Evolutionary conservation across 2,797 vertebrate species (phyloP).

Genomic region (Thamnophis elegans): DNA sequence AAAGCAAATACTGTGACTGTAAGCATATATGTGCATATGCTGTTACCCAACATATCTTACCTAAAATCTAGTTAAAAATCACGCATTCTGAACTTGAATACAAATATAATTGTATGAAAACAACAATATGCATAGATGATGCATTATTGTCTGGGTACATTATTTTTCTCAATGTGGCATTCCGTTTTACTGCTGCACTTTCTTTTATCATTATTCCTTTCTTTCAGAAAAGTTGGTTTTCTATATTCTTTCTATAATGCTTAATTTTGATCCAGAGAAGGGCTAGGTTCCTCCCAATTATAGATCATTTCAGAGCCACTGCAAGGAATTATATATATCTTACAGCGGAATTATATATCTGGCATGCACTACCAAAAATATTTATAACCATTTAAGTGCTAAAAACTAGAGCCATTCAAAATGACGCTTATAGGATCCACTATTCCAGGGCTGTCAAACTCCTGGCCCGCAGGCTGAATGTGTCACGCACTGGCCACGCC

Average conservation of each 20-base stretch:
- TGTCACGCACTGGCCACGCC: no score
- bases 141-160: background rate
- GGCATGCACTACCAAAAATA: background rate
- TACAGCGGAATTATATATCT: background rate
- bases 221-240: background rate
- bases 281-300: background rate
- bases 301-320: background rate
- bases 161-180: background rate
- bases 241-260: background rate
- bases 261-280: background rate
- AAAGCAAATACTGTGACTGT: no score
- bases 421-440: background rate
- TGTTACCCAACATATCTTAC: background rate
- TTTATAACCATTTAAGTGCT: background rate
- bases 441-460: background rate
- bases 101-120: background rate
- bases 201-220: background rate
- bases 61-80: background rate
- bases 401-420: background rate
- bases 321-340: background rate
- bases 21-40: no score
- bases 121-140: background rate
- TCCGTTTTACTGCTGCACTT: background rate
- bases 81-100: background rate
- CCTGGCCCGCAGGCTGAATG: no score